Evolutionary conservation across 2,888 invertebrate species (phyloP), one percentile per base, ranked within the genome.

Genomic region (Drosophila stalkeri): DNA sequence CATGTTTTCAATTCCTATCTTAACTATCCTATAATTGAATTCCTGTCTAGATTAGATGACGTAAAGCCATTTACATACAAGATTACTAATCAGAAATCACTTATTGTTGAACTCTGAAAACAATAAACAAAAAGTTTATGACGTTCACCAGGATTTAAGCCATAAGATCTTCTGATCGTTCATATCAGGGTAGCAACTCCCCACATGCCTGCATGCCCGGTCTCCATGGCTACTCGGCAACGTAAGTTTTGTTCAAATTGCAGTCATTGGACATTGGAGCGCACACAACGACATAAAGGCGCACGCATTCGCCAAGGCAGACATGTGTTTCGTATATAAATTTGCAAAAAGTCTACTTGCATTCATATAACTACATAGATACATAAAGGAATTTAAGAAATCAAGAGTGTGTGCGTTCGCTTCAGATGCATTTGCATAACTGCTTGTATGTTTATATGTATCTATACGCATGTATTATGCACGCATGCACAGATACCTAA

Each of bases 271-370:
- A 77, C 81, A 77, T 63, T 71, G 68, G 66, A 69, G 72, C 63
- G 27, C 52, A 67, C 63, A 67, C 52, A 75, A 35, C 39, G 60
- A 43, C 63, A 85, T n/a, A 79, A 79, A 67, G 71, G 57, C 46
- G 71, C 74, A 80, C 59, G 73, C 66, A 67, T 71, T 72, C 68
- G 63, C 72, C 52, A 64, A 75, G 75, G 62, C 44, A 59, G 81
- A 84, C 81, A 84, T 84, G 75, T 87, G 87, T 87, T 70, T 87
- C 84, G 85, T 78, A 81, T 87, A 87, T 78, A 82, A 73, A 81
- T 81, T 78, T 89, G 68, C 27, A 64, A 72, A 76, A 69, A 59
- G 51, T 46, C 67, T 44, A 56, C 55, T 55, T 59, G 60, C 67
- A 63, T 35, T 11, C 60, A 64, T 11, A 39, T 39, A n/a, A 18